Evolutionary conservation across 1,140 invertebrate species (phyloP), one percentile per base, ranked within the genome.

Genomic region (Zophobas atratus): DNA sequence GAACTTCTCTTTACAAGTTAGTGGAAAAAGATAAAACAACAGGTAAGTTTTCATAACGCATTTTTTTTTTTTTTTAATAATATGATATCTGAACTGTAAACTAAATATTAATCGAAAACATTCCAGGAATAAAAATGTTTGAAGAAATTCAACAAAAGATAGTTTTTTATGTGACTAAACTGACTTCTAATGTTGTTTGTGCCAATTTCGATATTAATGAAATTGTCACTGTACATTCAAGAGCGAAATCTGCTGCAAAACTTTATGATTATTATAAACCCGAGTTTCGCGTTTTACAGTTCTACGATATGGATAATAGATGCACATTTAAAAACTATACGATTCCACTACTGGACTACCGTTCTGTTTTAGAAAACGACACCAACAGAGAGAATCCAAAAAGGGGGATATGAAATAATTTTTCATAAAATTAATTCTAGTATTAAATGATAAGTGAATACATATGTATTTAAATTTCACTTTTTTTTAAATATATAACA

Each of bases 251-350:
- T 1, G 88, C 89, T 49, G 88, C 93, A 6, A 89, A 88, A 80
- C 87, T 94, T 2, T 94, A 92, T 81, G 92, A 94, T 84, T 94
- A 94, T 81, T 94, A 94, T 82, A 87, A 89, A 74, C 88, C 89
- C 34, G 88, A 90, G 77, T 80, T 88, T 1, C 83, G 84, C 6
- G 80, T 88, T 6, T 53, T 81, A 32, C 78, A 81, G 51, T 78
- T 82, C 60, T 83, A 83, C 72, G 78, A 79, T 67, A 70, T 81
- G 2, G 57, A 71, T 6, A 74, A 80, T 34, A 77, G 80, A 20
- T 81, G 77, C 48, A 76, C 48, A 6, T 20, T 33, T 43, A 55
- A 75, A 20, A 20, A 20, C 20, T 20, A 20, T 20, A 20, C 20
- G 20, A 20, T 20, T 20, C 20, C 20, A 20, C 20, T 20, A 20